phyloP scores from a whole-genome alignment of 2,797 vertebrate genomes.

The Phrynocephalus guinanensis region DNA sequence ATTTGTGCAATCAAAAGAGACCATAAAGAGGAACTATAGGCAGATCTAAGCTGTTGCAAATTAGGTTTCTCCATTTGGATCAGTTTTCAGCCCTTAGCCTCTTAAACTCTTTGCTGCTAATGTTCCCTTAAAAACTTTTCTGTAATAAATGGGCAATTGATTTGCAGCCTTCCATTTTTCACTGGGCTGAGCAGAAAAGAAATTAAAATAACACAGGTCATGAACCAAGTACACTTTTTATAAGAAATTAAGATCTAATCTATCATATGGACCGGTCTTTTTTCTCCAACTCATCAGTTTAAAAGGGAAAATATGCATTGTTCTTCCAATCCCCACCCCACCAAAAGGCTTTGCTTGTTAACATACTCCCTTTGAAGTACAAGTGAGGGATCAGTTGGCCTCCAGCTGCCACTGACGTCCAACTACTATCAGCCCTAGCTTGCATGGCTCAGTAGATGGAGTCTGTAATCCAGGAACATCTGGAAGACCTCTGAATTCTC shows the following conservation, averaged over 20 bases:
- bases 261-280: slow-evolving; percentile 40
- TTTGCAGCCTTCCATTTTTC: slow-evolving; percentile 35
- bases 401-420: too few species aligned
- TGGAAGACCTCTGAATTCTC: neutral
- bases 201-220: slow-evolving; percentile 45
- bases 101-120: neutral
- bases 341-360: neutral
- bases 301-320: neutral
- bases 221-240: slow-evolving; percentile 51
- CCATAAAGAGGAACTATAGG: neutral
- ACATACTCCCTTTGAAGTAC: too few species aligned
- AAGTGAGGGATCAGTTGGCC: too few species aligned
- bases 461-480: neutral
- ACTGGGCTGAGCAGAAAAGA: slow-evolving; percentile 51
- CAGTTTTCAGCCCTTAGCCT: neutral
- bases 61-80: neutral
- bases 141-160: neutral
- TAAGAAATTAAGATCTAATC: slow-evolving; percentile 39
- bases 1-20: too few species aligned
- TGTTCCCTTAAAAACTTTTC: neutral
- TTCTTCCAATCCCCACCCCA: neutral
- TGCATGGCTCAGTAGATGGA: too few species aligned
- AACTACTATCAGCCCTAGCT: too few species aligned
- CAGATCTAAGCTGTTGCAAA: neutral
- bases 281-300: slow-evolving; percentile 49